Evolutionary conservation across 2,797 vertebrate species (phyloP).

Genomic region (Atherinosoma microstoma): DNA sequence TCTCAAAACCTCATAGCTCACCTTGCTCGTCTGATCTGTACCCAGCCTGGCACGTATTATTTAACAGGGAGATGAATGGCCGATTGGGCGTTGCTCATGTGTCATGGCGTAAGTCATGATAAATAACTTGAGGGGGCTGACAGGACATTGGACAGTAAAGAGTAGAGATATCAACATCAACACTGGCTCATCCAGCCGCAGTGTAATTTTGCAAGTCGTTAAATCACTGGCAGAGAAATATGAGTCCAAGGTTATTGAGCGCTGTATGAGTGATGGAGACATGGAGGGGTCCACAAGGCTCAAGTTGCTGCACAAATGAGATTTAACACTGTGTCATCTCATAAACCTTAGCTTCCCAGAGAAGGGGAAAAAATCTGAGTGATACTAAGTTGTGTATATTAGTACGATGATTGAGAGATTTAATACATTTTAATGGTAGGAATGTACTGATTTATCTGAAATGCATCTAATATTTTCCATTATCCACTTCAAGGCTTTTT

Average conservation of each 20-base stretch:
- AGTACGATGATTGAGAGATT: conserved; percentile 50
- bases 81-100: conserved; percentile 73
- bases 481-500: conserved; percentile 11
- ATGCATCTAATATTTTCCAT: conserved; percentile 22
- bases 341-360: conserved; percentile 37
- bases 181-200: conserved; percentile 73
- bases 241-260: conserved; percentile 86
- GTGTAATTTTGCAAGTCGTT: conserved; percentile 82
- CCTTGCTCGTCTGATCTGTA: conserved; percentile 73
- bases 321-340: conserved; percentile 77
- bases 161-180: conserved; percentile 81
- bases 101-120: conserved; percentile 78
- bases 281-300: conserved; percentile 69
- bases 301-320: conserved; percentile 81
- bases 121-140: conserved; percentile 75
- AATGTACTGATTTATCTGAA: conserved; percentile 46
- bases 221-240: conserved; percentile 85
- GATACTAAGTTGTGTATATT: conserved; percentile 59
- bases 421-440: conserved; percentile 20
- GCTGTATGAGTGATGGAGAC: conserved; percentile 78
- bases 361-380: conserved; percentile 12
- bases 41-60: conserved; percentile 78
- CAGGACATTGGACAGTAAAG: conserved; percentile 73
- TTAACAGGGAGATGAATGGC: conserved; percentile 83
- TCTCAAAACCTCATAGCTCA: conserved; percentile 79